phyloP scores from a whole-genome alignment of 2,888 invertebrate species.

The Clepsis dumicolana region DNA sequence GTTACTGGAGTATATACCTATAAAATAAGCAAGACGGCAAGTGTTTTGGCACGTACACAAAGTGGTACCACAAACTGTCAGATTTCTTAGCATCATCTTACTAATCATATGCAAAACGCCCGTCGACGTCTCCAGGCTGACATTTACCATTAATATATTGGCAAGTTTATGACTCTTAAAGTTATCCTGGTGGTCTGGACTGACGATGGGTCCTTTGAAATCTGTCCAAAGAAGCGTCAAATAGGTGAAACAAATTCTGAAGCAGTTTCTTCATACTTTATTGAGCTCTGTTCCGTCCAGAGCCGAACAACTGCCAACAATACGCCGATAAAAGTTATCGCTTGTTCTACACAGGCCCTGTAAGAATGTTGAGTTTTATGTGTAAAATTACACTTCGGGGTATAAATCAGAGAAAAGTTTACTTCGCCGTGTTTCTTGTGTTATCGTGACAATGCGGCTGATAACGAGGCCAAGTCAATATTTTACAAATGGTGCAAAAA shows the following conservation, averaged over 20 bases:
- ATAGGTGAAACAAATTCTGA: constrained; percentile 76
- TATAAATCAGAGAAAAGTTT: constrained; percentile 28
- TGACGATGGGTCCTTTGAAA: constrained; percentile 55
- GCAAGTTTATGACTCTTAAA: constrained; percentile 54
- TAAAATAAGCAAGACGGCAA: not conserved
- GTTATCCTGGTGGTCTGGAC: constrained; percentile 64
- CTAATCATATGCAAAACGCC: constrained; percentile 52
- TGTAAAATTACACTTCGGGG: constrained; percentile 24
- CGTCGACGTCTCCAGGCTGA: constrained; percentile 28
- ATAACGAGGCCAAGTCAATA: not conserved
- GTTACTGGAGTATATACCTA: not conserved
- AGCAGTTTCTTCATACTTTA: constrained; percentile 63
- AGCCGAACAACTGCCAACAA: constrained; percentile 67
- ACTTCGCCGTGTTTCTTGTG: constrained; percentile 2
- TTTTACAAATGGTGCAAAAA: not conserved
- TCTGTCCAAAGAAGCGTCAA: constrained; percentile 58
- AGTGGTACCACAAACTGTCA: constrained; percentile 13
- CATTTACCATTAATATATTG: constrained; percentile 53
- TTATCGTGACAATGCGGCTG: constrained; percentile 1
- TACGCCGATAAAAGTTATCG: constrained; percentile 79
- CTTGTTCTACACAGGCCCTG: constrained; percentile 58
- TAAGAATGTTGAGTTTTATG: constrained; percentile 32
- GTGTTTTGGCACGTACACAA: not conserved
- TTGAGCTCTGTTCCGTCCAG: constrained; percentile 59
- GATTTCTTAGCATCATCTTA: constrained; percentile 39